Base-by-base conservation (phyloP, 2,113 vertebrate genomes). In the Cyrtonyx montezumae region DNA sequence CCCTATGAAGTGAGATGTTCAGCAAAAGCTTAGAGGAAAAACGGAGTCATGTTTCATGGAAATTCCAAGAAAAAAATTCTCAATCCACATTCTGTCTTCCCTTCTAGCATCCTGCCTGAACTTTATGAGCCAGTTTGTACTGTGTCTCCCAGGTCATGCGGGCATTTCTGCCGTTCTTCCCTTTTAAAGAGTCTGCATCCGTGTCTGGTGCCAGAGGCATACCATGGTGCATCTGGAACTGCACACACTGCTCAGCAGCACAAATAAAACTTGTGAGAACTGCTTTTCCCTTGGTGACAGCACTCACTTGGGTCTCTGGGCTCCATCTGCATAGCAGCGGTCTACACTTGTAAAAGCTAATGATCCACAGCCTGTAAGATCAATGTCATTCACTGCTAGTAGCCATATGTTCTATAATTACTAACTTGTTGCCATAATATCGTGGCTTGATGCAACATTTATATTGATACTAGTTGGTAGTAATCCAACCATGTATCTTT, bases 221-320 rank as follows among this genome's bases (percentile, higher is more conserved):
- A 21, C 8, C 23, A 1, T 1, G 9, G 19, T 32, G 59, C 9
- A 16, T 34, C 10, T 32, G 34, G 34, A 76, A 25, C 43, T 28
- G 30, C 2, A 9, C 6, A 5, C 2, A 0, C 2, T 40, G 22
- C 9, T 2, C 56, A 91, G 83, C 79, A 77, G 28, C 56, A 75
- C 58, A 87, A 58, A 30, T 46, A 56, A 49, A 46, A 46, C 1
- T 4, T 0, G 0, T 0, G n/a, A 8, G n/a, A 49, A 28, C 28
- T 8, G 7, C 5, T 1, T n/a, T 79, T 73, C 49, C 42, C 16
- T 22, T 0, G 0, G 32, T 36, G 42, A 46, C 2, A 2, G 25
- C 23, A 13, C 21, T 11, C 5, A 37, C 40, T 34, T 59, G 32
- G 37, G 43, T 55, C 19, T 59, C 65, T 1, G 1, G 25, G 74